Evolutionary conservation across 2,113 vertebrate species (phyloP).

Genomic region (Forbesichthys agassizii): DNA sequence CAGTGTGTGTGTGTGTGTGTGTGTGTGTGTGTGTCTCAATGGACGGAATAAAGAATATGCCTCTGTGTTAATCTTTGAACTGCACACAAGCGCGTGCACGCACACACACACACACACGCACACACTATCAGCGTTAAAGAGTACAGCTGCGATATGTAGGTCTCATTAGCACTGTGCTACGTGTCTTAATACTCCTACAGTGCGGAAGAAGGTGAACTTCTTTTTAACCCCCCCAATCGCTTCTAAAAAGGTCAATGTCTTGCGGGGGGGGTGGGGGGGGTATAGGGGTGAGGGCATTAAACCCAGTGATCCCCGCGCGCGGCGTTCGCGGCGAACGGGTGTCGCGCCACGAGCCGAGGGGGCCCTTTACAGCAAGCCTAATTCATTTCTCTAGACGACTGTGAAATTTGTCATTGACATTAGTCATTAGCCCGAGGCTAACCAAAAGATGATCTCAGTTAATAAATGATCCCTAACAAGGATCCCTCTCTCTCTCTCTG

Average conservation of each 20-base stretch:
- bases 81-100: constrained; percentile 37
- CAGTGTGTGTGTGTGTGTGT: constrained; percentile 32
- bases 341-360: constrained; percentile 93
- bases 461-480: constrained; percentile 99
- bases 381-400: constrained; percentile 99
- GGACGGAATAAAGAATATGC: constrained; percentile 73
- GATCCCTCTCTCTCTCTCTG: constrained; percentile 49
- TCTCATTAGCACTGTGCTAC: constrained; percentile 64
- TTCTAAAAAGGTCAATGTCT: constrained; percentile 91
- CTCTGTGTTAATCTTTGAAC: constrained; percentile 76
- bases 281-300: constrained; percentile 83
- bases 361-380: constrained; percentile 96
- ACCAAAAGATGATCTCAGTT: constrained; percentile 98
- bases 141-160: constrained; percentile 36
- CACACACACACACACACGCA: constrained; percentile 43
- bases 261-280: constrained; percentile 78
- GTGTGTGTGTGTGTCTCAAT: constrained; percentile 64
- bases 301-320: constrained; percentile 78
- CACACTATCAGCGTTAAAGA: constrained; percentile 1
- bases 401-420: constrained; percentile 99
- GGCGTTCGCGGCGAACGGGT: constrained; percentile 85
- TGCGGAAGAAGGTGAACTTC: constrained; percentile 48
- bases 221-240: constrained; percentile 65
- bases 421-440: constrained; percentile 97
- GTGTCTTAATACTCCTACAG: constrained; percentile 25